Base-by-base conservation (phyloP, 2,797 vertebrate genomes). In the Tinamus major region DNA sequence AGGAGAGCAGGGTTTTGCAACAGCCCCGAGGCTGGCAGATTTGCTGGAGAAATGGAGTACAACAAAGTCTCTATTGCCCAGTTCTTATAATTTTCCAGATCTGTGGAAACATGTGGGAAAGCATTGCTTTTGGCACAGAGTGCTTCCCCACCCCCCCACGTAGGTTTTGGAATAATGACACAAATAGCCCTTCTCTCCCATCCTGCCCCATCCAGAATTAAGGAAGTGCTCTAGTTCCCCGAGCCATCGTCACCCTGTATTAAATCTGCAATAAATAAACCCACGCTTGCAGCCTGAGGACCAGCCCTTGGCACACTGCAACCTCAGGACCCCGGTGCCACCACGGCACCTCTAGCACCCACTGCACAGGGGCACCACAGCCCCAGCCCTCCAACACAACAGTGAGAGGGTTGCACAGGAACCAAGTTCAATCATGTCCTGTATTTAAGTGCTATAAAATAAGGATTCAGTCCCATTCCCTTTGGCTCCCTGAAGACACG, bases 381-480 rank as follows among this genome's bases (percentile, higher is more conserved):
- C 59, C 64, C 68, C 67, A 37, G 33, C 37, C 68, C 81, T 89
- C 76, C 80, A 84, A 82, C 18, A 65, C 78, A 61, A 85, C 64
- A 90, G 20, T 79, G 70, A 80, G 51, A 67, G 94, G 80, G 58
- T 72, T 76, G 79, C 17, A 35, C 59, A 92, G 87, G 77, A 95
- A 89, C 12, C 85, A 91, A 79, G 83, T 42, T 49, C 72, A 76
- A 83, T 72, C 0, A 3, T 19, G 41, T 48, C 74, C 63, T 90
- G 91, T 65, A 86, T 87, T 74, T 59, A 91, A 70, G 46, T 26
- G 27, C 35, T 90, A 41, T 71, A 78, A 92, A 96, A 68, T 71
- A 76, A 76, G 85, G 59, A 48, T 55, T 19, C 67, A 29, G 31
- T 35, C 79, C 75, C 56, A 10, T 1, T 62, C 33, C 33, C 59